Evolutionary conservation across 2,888 invertebrate genomes (phyloP).

Genomic region (Galerucella nymphaeae): DNA sequence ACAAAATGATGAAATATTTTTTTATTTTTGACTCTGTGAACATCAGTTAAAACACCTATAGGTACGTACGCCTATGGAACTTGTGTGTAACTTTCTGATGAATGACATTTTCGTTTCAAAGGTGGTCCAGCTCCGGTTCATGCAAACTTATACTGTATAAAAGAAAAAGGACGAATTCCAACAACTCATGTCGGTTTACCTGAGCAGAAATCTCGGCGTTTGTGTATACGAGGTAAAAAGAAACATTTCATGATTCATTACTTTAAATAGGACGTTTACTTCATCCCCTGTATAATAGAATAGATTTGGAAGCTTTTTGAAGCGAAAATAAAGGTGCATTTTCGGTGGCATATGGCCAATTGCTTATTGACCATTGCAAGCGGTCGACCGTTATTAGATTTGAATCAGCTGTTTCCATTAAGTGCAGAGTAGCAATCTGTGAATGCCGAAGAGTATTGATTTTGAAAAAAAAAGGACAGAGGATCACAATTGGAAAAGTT

Average conservation of each 20-base stretch:
- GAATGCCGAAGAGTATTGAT: not conserved
- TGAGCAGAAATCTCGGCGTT: not conserved
- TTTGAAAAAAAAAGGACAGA: not conserved
- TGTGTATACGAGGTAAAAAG: not conserved
- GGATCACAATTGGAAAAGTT: not conserved
- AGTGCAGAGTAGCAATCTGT: slow-evolving; percentile 7
- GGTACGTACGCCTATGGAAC: not conserved
- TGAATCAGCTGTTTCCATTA: slow-evolving; percentile 25
- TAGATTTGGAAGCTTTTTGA: not conserved
- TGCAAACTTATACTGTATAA: slow-evolving; percentile 7
- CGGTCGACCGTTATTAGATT: slow-evolving; percentile 14
- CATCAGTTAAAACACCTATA: no score
- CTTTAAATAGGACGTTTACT: not conserved
- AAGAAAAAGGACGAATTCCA: slow-evolving; percentile 13
- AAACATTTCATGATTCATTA: not conserved
- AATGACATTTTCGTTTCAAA: slow-evolving; percentile 3
- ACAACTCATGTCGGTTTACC: slow-evolving; percentile 5
- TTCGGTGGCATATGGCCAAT: slow-evolving; percentile 30
- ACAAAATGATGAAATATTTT: no score
- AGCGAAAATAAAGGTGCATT: slow-evolving; percentile 21
- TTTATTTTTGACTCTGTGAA: no score
- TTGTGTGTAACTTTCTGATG: not conserved
- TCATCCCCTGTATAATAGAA: not conserved
- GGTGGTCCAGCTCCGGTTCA: not conserved
- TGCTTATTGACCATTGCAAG: slow-evolving; percentile 17